These are phyloP conservation scores for Columba livia DNA, from an alignment of 2,113 vertebrate species.

Conservation along the genomic window DNA sequence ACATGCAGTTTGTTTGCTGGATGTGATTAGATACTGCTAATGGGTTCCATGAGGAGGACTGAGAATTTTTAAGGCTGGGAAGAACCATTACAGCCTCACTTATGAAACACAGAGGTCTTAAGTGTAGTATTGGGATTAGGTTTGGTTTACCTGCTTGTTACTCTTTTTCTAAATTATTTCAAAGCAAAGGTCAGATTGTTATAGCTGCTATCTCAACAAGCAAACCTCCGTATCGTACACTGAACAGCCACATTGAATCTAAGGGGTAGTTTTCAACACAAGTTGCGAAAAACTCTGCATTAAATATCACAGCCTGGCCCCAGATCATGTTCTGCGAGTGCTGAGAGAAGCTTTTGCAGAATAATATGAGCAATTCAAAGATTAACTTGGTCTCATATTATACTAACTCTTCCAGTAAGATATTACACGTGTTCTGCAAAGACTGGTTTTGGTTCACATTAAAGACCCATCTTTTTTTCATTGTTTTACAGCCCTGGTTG, in stretches of 20 bases:
- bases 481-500: slow-evolving; percentile 84
- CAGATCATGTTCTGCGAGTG: background rate
- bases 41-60: background rate
- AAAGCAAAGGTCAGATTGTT: background rate
- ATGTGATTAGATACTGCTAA: background rate
- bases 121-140: background rate
- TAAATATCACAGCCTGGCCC: background rate
- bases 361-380: background rate
- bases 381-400: background rate
- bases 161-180: background rate
- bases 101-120: background rate
- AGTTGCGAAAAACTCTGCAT: background rate
- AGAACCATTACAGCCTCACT: background rate
- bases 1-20: background rate
- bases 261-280: background rate
- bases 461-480: background rate
- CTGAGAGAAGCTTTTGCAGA: background rate
- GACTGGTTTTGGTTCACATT: background rate
- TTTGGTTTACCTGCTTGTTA: background rate
- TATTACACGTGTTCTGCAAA: background rate
- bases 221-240: background rate
- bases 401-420: background rate
- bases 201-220: background rate
- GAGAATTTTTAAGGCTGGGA: background rate
- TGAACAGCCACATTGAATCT: background rate